Conservation (phyloP, 2,888 invertebrate genomes). For the Caradrina clavipalpis region DNA sequence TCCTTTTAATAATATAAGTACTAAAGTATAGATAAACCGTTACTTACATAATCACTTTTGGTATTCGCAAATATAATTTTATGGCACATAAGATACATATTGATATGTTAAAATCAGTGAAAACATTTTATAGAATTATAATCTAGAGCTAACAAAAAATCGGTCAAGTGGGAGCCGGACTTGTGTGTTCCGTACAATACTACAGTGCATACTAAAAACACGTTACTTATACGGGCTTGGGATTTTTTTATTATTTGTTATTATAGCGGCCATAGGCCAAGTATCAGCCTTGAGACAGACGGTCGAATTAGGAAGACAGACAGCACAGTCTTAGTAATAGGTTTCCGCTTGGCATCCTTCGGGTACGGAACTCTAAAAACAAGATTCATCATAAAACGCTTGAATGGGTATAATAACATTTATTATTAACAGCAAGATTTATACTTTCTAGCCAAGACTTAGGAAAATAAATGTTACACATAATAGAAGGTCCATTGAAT, state of each 20-base stretch:
- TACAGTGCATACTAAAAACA: too few species aligned
- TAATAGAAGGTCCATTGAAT: neutral
- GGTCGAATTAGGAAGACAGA: too few species aligned
- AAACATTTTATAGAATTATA: neutral
- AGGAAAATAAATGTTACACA: neutral
- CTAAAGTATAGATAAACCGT: neutral
- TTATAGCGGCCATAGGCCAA: too few species aligned
- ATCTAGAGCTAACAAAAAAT: neutral
- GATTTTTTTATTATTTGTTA: too few species aligned
- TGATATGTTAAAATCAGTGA: neutral
- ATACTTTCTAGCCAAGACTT: slow-evolving; percentile 26
- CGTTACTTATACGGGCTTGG: too few species aligned
- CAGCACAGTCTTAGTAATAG: too few species aligned
- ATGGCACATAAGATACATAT: neutral
- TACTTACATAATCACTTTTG: slow-evolving; percentile 3
- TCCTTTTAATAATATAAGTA: too few species aligned
- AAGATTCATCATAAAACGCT: neutral
- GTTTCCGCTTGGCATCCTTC: too few species aligned
- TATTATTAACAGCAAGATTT: neutral
- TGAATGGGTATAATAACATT: neutral
- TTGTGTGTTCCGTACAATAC: too few species aligned
- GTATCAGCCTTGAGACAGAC: too few species aligned
- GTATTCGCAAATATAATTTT: slow-evolving; percentile 1
- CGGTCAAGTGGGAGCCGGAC: neutral
- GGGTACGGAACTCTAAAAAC: too few species aligned